Conservation (phyloP, 1,140 invertebrate genomes). For the Heliconius eleuchia region DNA sequence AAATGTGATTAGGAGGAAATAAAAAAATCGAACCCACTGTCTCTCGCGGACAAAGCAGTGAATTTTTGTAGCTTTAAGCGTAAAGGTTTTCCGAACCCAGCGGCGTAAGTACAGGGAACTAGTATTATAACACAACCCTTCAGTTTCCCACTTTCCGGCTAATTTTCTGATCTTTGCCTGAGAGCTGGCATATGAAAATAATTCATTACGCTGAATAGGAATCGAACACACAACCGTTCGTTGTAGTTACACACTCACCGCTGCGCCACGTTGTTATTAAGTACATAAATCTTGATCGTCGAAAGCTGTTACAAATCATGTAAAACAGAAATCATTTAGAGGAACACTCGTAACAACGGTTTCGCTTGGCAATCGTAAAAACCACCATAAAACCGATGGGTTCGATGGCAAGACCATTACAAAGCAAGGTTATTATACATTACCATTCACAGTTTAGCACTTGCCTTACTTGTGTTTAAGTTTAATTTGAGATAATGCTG, state of each 20-base stretch:
- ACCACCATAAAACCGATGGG: slow-evolving; percentile 48
- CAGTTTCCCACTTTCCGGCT: too few relatives aligned
- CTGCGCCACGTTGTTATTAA: not conserved
- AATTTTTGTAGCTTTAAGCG: too few relatives aligned
- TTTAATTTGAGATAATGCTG: not conserved
- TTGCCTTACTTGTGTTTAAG: not conserved
- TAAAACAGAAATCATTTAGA: slow-evolving; percentile 16
- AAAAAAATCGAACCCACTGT: not conserved
- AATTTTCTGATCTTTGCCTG: too few relatives aligned
- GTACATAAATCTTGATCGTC: slow-evolving; percentile 10
- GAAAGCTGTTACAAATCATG: slow-evolving; percentile 9
- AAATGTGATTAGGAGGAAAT: not conserved
- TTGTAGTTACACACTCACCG: too few relatives aligned
- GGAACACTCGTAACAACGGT: slow-evolving; percentile 8
- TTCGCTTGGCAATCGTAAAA: slow-evolving; percentile 51
- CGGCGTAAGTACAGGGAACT: too few relatives aligned
- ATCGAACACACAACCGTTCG: too few relatives aligned
- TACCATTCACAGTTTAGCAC: slow-evolving; percentile 32
- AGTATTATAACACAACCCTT: too few relatives aligned
- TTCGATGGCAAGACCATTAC: slow-evolving; percentile 44
- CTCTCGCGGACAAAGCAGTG: not conserved
- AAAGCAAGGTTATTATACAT: slow-evolving; percentile 28
- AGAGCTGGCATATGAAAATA: too few relatives aligned
- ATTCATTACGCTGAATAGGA: too few relatives aligned
- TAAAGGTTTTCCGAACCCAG: too few relatives aligned